phyloP scores from a whole-genome alignment of 2,113 vertebrate genomes.

The Rousettus leschenaultii region DNA sequence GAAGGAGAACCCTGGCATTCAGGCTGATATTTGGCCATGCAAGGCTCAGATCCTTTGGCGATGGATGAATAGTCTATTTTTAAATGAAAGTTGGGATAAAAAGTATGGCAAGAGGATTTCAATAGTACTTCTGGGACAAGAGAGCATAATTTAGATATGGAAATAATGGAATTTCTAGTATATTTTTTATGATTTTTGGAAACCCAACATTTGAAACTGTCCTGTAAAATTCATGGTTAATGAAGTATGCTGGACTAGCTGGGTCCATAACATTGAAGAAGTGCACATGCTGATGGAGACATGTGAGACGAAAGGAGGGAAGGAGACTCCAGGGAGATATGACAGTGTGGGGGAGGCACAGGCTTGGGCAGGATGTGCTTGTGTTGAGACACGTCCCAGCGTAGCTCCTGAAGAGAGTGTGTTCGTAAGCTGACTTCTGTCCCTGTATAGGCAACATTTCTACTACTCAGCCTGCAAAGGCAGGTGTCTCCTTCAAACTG shows the following conservation, averaged over 20 bases:
- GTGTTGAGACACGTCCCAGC: neutral
- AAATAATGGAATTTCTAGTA: neutral
- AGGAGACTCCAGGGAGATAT: neutral
- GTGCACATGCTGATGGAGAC: fast-evolving
- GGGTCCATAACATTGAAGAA: neutral
- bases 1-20: neutral
- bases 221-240: neutral
- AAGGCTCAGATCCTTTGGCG: neutral
- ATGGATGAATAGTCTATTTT: neutral
- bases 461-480: neutral
- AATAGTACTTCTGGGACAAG: neutral
- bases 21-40: neutral
- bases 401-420: neutral
- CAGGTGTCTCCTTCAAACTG: neutral
- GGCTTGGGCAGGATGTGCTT: neutral
- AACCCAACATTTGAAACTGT: neutral
- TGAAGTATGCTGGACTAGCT: neutral
- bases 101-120: neutral
- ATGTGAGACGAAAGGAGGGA: neutral
- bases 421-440: neutral
- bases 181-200: neutral
- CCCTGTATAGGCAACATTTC: neutral
- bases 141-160: neutral
- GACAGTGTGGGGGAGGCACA: neutral
- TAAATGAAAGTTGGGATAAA: neutral